phyloP scores from a whole-genome alignment of 2,797 vertebrate species.

The Crypturellus tataupa region DNA sequence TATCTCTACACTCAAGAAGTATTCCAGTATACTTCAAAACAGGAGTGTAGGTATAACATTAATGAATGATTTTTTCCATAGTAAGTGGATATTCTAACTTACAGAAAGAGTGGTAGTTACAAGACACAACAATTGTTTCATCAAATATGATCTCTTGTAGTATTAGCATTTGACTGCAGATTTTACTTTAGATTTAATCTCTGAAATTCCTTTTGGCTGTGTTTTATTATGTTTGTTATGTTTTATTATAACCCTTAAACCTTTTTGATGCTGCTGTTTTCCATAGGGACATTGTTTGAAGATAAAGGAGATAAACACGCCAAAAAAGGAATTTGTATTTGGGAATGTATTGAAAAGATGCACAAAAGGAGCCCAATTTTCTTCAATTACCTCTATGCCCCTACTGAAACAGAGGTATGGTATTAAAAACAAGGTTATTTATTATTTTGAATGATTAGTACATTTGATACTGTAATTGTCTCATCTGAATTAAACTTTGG shows the following conservation, averaged over 20 bases:
- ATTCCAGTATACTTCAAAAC: not conserved
- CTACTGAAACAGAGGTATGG: conserved; percentile 88
- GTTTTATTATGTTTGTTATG: not conserved
- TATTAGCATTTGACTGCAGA: not conserved
- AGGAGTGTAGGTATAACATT: not conserved
- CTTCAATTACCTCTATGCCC: conserved; percentile 96
- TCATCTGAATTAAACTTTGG: not conserved
- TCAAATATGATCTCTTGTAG: not conserved
- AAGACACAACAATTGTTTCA: not conserved
- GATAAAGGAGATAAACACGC: conserved; percentile 96
- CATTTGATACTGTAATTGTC: not conserved
- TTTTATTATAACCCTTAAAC: not conserved
- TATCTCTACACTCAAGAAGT: not conserved
- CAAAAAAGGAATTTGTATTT: conserved; percentile 94
- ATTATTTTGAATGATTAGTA: conserved; percentile 33
- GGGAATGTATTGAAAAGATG: conserved; percentile 95
- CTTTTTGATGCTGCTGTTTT: conserved; percentile 26
- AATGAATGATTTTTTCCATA: not conserved
- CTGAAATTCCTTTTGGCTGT: not conserved
- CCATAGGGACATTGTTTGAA: conserved; percentile 93
- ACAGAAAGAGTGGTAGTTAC: not conserved
- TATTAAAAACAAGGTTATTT: not conserved
- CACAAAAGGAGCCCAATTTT: conserved; percentile 93
- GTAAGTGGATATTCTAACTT: not conserved
- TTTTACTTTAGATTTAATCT: not conserved